phyloP scores from a whole-genome alignment of 2,797 vertebrate genomes.

The Crypturellus tataupa region DNA sequence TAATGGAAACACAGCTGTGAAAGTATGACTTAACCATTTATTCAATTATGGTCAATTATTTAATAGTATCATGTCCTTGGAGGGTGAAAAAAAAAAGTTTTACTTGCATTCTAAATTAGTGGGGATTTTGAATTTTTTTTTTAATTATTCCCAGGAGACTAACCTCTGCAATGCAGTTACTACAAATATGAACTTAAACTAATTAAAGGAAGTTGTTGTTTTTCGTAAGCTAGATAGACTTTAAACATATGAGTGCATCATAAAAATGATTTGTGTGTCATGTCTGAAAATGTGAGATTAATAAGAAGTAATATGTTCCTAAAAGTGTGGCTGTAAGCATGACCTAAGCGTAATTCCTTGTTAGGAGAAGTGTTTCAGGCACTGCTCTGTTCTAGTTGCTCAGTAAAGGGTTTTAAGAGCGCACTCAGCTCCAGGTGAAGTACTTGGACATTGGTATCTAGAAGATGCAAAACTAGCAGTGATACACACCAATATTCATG shows the following conservation, averaged over 20 bases:
- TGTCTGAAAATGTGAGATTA: background rate
- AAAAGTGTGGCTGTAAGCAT: background rate
- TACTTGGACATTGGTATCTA: background rate
- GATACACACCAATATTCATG: background rate
- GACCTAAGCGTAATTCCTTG: background rate
- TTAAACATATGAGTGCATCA: background rate
- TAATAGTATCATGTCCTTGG: background rate
- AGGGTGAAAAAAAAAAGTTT: background rate
- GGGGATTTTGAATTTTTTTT: rapidly evolving
- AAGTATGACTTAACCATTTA: background rate
- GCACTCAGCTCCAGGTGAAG: background rate
- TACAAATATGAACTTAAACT: background rate
- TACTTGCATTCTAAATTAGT: background rate
- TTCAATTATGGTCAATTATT: background rate
- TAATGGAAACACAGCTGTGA: background rate
- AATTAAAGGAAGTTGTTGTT: background rate
- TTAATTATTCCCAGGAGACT: background rate
- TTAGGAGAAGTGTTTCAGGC: background rate
- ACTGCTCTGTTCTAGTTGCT: background rate
- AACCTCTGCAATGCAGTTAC: background rate
- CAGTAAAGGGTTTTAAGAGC: background rate
- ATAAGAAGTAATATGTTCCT: background rate
- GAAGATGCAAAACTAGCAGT: background rate
- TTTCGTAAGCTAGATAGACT: background rate
- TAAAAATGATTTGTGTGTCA: background rate